Conservation (phyloP, 2,113 vertebrate species). For the Cheirogaleus medius region DNA sequence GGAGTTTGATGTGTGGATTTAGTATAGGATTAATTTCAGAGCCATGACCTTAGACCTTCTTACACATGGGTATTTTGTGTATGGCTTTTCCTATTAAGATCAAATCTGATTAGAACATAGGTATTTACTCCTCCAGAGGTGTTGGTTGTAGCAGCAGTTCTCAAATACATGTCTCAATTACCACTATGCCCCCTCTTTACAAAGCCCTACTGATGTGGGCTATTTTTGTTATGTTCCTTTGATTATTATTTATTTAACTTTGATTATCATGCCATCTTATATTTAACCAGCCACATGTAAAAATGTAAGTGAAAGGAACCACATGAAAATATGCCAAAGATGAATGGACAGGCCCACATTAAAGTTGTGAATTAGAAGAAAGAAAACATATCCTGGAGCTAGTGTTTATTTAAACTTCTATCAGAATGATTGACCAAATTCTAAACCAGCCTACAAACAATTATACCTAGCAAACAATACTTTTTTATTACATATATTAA, state of each 20-base stretch:
- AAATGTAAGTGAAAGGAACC: not conserved
- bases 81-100: conserved; percentile 59
- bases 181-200: not conserved
- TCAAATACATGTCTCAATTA: conserved; percentile 30
- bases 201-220: not conserved
- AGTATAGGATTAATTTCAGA: conserved; percentile 61
- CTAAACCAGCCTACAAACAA: not conserved
- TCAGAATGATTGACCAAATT: not conserved
- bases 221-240: not conserved
- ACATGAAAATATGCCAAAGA: not conserved
- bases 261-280: conserved; percentile 27
- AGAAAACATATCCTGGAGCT: not conserved
- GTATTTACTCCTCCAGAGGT: conserved; percentile 11
- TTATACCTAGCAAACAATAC: not conserved
- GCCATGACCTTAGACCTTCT: conserved; percentile 48
- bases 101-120: conserved; percentile 50
- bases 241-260: conserved; percentile 42
- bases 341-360: not conserved
- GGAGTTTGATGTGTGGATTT: conserved; percentile 55
- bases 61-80: not conserved
- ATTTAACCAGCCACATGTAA: conserved; percentile 17
- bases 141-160: not conserved
- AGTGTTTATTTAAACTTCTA: conserved; percentile 33
- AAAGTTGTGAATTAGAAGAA: not conserved
- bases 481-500: not conserved